phyloP scores from a whole-genome alignment of 2,797 vertebrate species.

The Eurystomus glaucurus region DNA sequence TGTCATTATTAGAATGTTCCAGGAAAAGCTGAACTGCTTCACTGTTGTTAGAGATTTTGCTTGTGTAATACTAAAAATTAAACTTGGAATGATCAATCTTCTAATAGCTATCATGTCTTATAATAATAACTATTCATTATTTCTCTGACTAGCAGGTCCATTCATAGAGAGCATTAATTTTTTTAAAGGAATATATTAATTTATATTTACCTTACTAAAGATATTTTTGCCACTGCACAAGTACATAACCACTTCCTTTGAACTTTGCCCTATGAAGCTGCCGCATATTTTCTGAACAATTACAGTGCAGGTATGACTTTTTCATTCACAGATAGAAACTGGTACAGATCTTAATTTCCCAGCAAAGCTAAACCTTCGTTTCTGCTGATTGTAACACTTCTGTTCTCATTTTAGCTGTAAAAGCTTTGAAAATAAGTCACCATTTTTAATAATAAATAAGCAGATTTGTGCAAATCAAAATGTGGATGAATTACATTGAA shows the following conservation, averaged over 20 bases:
- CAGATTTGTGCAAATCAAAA: conserved; percentile 33
- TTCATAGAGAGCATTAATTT: conserved; percentile 1
- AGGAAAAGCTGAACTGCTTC: background rate
- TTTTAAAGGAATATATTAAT: background rate
- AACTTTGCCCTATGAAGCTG: conserved; percentile 68
- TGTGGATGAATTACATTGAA: background rate
- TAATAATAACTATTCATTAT: background rate
- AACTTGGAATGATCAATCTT: background rate
- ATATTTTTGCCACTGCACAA: conserved; percentile 51
- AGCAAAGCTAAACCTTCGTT: conserved; percentile 37
- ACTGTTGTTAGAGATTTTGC: background rate
- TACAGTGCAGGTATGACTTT: conserved; percentile 35
- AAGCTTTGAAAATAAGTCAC: background rate
- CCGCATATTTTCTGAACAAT: conserved; percentile 42
- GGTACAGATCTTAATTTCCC: conserved; percentile 52
- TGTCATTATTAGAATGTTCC: background rate
- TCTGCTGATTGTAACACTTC: background rate
- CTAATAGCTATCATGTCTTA: background rate
- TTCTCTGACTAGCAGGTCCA: background rate
- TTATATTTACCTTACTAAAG: conserved; percentile 49
- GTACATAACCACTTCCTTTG: conserved; percentile 64
- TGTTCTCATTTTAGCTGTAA: background rate
- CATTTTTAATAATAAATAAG: conserved; percentile 11
- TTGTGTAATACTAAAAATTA: background rate
- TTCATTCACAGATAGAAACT: conserved; percentile 22